Evolutionary conservation across 1,140 invertebrate genomes (phyloP), one percentile per base, ranked within the genome.

Genomic region (Lucilia sericata): DNA sequence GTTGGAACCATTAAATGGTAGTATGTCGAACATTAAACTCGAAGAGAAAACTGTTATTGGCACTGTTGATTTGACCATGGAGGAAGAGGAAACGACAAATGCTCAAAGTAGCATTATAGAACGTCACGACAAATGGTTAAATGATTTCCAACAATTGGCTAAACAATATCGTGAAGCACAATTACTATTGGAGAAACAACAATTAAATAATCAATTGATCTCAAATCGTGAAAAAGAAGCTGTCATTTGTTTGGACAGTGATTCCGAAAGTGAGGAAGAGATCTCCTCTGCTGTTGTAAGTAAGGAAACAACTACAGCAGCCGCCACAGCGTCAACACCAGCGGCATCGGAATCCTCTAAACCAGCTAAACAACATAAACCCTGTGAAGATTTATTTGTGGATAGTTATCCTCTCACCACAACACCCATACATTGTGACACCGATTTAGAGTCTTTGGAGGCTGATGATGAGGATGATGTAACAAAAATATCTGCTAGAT

Each of bases 51-150:
- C 36, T 25, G 25, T 82, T 34, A 13, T 82, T 17, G 55, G 14
- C 30, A 70, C 21, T 13, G 65, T 82, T 7, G 82, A 82, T 47
- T 70, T 82, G n/a, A 82, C 82, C 2, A 25, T 65, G 13, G 82
- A 65, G 8, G 51, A 82, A 70, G 21, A 42, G 8, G 81, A 30
- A 30, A 3, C 49, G 10, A 36, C 5, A 30, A 70, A 34, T 34
- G 0, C 0, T 47, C 12, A 12, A 42, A 13, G 8, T 8, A 2
- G n/a, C 7, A 7, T 65, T 5, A 21, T n/a, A 30, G 34, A 34
- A n/a, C 65, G 25, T 14, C 76, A 80, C 21, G 47, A 82, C 0
- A 34, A 36, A 70, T 82, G 82, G 55, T 82, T 74, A 13, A 49
- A 80, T 36, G n/a, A 70, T 5, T 34, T 82, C 5, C 17, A 70